Base-by-base conservation (phyloP, 92 coral and sea anemone species). In the Hydrozoanthus gracilis region DNA sequence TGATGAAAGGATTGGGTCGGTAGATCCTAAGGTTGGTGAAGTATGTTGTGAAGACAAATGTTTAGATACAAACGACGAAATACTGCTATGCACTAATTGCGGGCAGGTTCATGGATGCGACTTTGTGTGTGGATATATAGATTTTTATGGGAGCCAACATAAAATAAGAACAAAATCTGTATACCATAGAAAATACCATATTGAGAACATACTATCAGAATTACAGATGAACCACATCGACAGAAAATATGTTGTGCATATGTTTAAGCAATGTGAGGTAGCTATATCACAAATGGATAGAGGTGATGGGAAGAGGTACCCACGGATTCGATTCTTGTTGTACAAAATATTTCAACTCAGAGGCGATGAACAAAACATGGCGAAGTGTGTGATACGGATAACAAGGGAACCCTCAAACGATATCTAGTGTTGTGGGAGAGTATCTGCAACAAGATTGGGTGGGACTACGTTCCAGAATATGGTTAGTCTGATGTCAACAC, bases 101-200 rank as follows among this genome's bases (percentile, higher is more conserved):
- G 87, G 87, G 0, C 14, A 45, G 0, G 67, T 83, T 45, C 46
- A 83, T 68, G 77, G 67, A 16, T 83, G 50, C 51, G 20, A 49
- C 4, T 1, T 16, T 3, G 66, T 39, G 3, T 7, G 3, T 67
- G 87, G 69, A 4, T 69, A 68, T 51, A 49, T 83, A 2, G 47
- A 68, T 68, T 83, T 83, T 68, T n/a, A n/a, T n/a, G n/a, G 12
- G n/a, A 61, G n/a, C n/a, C 0, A 61, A 18, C 11, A 54, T 54
- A 51, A 58, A 11, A 49, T 49, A 6, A 9, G 4, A 13, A 9
- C 49, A 3, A 79, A 51, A 58, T 79, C 84, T 8, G 3, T 79
- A 3, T 79, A 79, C 15, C 84, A 79, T 6, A 7, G 72, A 2
- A 79, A 79, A 39, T 79, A 58, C 15, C 44, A 79, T 20, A 44